Base-by-base conservation (phyloP, 2,888 invertebrate genomes). In the Drosophila rubida region DNA sequence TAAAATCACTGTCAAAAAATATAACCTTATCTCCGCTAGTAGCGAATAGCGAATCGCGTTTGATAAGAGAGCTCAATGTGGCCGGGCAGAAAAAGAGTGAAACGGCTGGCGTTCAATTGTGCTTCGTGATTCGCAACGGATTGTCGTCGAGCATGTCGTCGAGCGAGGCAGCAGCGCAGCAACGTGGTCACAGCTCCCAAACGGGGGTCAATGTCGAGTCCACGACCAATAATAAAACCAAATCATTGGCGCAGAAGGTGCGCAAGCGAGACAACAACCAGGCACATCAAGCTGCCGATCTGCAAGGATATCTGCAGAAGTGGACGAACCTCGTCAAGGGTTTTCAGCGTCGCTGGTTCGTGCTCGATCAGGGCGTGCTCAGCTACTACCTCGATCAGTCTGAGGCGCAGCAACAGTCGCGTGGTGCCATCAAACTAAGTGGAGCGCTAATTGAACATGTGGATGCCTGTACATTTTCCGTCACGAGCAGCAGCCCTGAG, bases 291-390 rank as follows among this genome's bases (percentile, higher is more conserved):
- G 25, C 42, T 7, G 22, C 22, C 32, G 91, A 92, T 84, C 91
- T 91, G 91, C 90, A 90, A 69, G 99, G 99, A 69, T 99, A 98
- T 98, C 94, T 99, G 45, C 96, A 97, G 90, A 99, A 99, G 92
- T 99, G 99, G 99, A 99, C 99, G 71, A 99, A 99, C 93, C 99
- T 99, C 93, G 94, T 99, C 71, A 98, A 98, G 93, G 97, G 99
- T 88, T 99, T 99, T 93, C 99, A 99, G 92, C 95, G 98, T 92
- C 94, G 99, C 90, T 99, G 99, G 99, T 99, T 99, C 94, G 99
- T 99, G 88, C 94, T 99, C 91, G 97, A 98, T 90, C 97, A 98
- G 93, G 98, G 98, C 91, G 94, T 97, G 88, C 94, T 99, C 89
- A 98, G 97, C 71, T 91, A 91, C 91, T 93, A 75, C 92, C 99